These are phyloP conservation scores for Meliscaeva auricollis DNA, from an alignment of 2,888 invertebrate genomes.

Conservation along the genomic window DNA sequence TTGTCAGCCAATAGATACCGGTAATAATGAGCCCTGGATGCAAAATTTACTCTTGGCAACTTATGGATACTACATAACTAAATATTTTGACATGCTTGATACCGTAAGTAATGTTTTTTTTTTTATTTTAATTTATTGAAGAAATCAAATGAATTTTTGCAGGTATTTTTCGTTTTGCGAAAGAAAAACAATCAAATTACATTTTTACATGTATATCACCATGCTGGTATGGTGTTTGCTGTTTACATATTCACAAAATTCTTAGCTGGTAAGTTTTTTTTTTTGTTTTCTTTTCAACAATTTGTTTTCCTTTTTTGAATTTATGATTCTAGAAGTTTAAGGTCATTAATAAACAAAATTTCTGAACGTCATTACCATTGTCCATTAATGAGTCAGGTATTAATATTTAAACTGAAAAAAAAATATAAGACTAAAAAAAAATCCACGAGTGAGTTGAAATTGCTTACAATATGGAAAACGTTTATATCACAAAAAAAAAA, in stretches of 20 bases:
- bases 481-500: too few species aligned
- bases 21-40: constrained; percentile 81
- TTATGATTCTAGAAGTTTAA: too few species aligned
- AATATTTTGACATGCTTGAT: constrained; percentile 89
- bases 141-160: constrained; percentile 11
- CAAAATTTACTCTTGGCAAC: constrained; percentile 84
- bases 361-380: too few species aligned
- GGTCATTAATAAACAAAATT: too few species aligned
- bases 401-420: too few species aligned
- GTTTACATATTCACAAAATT: constrained; percentile 87
- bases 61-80: constrained; percentile 88
- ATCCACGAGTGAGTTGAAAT: too few species aligned
- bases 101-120: constrained; percentile 85
- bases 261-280: constrained; percentile 85
- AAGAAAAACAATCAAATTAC: constrained; percentile 93
- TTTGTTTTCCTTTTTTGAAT: too few species aligned
- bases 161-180: constrained; percentile 90
- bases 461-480: too few species aligned
- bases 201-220: constrained; percentile 94
- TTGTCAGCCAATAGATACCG: constrained; percentile 80
- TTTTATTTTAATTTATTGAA: too few species aligned
- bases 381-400: too few species aligned
- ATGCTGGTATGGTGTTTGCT: constrained; percentile 90
- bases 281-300: background rate
- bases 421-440: too few species aligned